Evolutionary conservation across 2,888 invertebrate genomes (phyloP), one percentile per base, ranked within the genome.

Genomic region (Pollenia griseotomentosa): DNA sequence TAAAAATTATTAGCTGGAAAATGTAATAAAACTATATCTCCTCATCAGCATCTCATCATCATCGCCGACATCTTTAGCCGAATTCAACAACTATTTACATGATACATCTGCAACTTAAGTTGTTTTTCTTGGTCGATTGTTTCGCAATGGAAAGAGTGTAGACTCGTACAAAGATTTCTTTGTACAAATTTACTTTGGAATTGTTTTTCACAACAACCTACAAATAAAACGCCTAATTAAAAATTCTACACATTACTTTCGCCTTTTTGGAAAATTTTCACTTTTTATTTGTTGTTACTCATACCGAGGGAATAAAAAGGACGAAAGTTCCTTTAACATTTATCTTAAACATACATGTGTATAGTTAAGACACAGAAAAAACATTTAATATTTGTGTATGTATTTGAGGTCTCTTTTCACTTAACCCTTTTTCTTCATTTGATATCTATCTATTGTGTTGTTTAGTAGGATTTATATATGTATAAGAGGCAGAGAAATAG

Each of bases 161-260:
- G 9, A 10, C 4, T 7, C 4, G 6, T 14, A 33, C 14, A 61
- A 48, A 19, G 6, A 23, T 73, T 44, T 51, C 44, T 63, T 66
- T 48, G 11, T 33, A 10, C 40, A 23, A 33, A 33, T n/a, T 51
- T 40, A 53, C 42, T 65, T 75, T 55, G 42, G 19, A 77, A 73
- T 81, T 66, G 71, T 71, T 79, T 75, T 59, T 46, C 57, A 66
- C 70, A 73, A 68, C 77, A 83, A 59, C 68, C 46, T 88, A 90
- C 84, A 89, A 77, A 89, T 89, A 88, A 89, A 90, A 89, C 79
- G 88, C 89, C 89, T 92, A 92, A 92, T 89, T 89, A 89, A 89
- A 89, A 89, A 89, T 89, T 89, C 89, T 89, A 89, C 85, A 89
- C 89, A 89, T 89, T 92, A 90, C 91, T 91, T 90, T 89, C 88